Base-by-base conservation (phyloP, 2,113 vertebrate genomes). In the Sorex araneus region DNA sequence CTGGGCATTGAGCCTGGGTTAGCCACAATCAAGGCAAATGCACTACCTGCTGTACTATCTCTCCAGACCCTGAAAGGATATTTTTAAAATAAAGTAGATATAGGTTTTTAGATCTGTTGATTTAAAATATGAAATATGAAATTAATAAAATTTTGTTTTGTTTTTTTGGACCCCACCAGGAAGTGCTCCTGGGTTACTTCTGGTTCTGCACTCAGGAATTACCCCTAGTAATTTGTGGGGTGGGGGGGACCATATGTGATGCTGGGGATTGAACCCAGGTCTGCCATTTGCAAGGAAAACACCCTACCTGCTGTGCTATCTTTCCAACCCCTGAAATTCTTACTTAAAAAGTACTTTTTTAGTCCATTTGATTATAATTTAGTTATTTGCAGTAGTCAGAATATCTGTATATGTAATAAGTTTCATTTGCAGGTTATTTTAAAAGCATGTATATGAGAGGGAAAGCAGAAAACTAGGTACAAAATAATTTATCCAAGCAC, bases 401-500 rank as follows among this genome's bases (percentile, higher is more conserved):
- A 40, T 74, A 80, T 69, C 27, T 88, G 0, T 69, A 25, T 79
- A 34, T 74, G 78, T 73, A 67, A 3, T 82, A 94, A 66, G 69
- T 8, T 36, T 80, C 63, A 63, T 25, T 74, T 75, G 43, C 34
- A 43, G 16, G 5, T 21, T 69, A 0, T 86, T 80, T 81, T 54
- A 34, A 45, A 50, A 54, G n/a, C n/a, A 28, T 88, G 0, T 73
- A 12, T 74, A 32, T 67, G 45, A 64, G 27, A 92, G 32, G 69
- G 23, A 84, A 94, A 89, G 30, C 19, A 86, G 64, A 84, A 90
- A 90, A 73, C 67, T 63, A 82, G 36, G 74, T 28, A 57, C 4
- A 94, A 57, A 82, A 76, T 84, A 90, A 92, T 84, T 89, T 82
- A 81, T 94, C 47, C 82, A 87, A 60, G 89, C 43, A n/a, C 87